phyloP scores from a whole-genome alignment of 2,888 invertebrate genomes.

The Cremastobaeus sp. region DNA sequence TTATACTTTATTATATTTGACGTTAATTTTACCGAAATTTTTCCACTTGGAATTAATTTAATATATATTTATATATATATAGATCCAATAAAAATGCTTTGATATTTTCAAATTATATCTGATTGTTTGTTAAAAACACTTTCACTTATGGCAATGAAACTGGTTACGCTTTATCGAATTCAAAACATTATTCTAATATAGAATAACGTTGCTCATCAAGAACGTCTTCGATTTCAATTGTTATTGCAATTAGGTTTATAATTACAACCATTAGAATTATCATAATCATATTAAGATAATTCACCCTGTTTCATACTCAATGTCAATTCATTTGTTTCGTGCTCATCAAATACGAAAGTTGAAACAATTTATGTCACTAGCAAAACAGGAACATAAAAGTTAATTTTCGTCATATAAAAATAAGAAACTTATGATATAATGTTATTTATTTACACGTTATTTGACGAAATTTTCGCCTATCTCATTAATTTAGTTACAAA shows the following conservation, averaged over 20 bases:
- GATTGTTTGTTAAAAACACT: slow-evolving; percentile 2
- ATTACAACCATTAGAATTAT: slow-evolving; percentile 21
- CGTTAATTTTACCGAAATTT: too few relatives aligned
- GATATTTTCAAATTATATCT: slow-evolving; percentile 13
- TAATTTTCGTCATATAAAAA: slow-evolving; percentile 63
- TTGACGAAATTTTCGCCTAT: slow-evolving; percentile 69
- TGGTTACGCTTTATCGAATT: slow-evolving; percentile 15
- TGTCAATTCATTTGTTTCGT: slow-evolving; percentile 51
- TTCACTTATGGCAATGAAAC: slow-evolving; percentile 25
- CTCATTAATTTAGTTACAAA: slow-evolving; percentile 47
- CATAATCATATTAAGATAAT: slow-evolving; percentile 55
- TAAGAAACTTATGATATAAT: slow-evolving; percentile 64
- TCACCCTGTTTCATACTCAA: slow-evolving; percentile 72
- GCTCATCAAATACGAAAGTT: slow-evolving; percentile 45
- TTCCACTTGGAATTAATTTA: too few relatives aligned
- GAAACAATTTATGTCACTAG: slow-evolving; percentile 61
- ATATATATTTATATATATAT: too few relatives aligned
- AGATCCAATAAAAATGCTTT: too few relatives aligned
- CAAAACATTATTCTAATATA: slow-evolving; percentile 49
- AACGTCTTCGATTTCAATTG: slow-evolving; percentile 3
- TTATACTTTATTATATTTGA: slow-evolving; percentile 22
- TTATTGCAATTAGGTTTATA: slow-evolving; percentile 18
- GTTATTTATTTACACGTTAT: slow-evolving; percentile 65
- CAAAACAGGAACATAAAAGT: slow-evolving; percentile 74
- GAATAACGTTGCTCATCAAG: slow-evolving; percentile 26